Conservation (phyloP, 2,888 invertebrate species). For the Hofmannophila pseudospretella region DNA sequence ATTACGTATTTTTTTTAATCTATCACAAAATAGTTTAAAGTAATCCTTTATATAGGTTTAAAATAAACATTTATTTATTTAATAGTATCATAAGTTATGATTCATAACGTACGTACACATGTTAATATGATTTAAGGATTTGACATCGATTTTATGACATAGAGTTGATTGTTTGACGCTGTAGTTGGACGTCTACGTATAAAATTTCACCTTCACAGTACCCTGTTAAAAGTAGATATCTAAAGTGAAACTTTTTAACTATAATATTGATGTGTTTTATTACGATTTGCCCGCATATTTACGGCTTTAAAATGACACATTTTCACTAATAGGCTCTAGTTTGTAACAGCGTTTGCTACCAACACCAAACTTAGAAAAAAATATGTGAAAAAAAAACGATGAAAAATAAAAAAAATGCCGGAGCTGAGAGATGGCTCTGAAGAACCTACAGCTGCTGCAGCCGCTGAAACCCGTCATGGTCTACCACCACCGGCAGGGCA, state of each 20-base stretch:
- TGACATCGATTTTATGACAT: conserved; percentile 31
- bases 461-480: conserved; percentile 54
- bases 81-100: not conserved
- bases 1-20: no score
- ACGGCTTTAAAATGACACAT: conserved; percentile 1
- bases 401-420: conserved; percentile 1
- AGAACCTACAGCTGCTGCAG: conserved; percentile 59
- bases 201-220: no score
- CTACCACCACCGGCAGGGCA: conserved; percentile 49
- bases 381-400: not conserved
- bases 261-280: not conserved
- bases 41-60: no score
- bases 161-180: conserved; percentile 2
- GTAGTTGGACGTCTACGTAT: conserved; percentile 4
- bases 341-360: conserved; percentile 1
- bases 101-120: conserved; percentile 26
- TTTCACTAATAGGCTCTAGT: conserved; percentile 6
- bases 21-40: no score
- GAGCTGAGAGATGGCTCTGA: conserved; percentile 51
- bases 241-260: no score
- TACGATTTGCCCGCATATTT: conserved; percentile 7
- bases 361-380: not conserved
- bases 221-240: no score
- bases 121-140: conserved; percentile 28
- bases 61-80: no score